phyloP scores from a whole-genome alignment of 2,113 vertebrate genomes.

The Sphyrna mokarran region DNA sequence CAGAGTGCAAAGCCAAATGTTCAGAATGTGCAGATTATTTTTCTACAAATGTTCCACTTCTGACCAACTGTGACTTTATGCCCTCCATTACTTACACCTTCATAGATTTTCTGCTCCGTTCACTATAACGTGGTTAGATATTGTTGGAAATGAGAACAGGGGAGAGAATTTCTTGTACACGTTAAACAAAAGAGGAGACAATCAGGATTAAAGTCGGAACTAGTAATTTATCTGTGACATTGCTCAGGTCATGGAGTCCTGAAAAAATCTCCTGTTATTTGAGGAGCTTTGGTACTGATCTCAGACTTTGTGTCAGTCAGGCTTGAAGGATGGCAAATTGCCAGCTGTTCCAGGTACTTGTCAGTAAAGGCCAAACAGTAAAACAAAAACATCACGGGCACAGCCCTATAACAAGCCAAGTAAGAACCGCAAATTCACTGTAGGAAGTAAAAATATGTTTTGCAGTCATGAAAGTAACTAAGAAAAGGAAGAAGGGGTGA shows the following conservation, averaged over 20 bases:
- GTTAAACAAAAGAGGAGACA: neutral
- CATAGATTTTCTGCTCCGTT: neutral
- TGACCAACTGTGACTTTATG: neutral
- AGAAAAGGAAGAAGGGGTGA: neutral
- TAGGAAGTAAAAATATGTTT: neutral
- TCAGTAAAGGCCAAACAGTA: neutral
- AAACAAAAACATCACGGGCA: neutral
- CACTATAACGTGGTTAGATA: neutral
- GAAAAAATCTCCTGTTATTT: neutral
- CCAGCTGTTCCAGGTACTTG: neutral
- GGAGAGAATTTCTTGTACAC: neutral
- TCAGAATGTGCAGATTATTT: neutral
- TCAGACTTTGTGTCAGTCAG: neutral
- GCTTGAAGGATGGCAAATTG: neutral
- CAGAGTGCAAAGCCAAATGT: neutral
- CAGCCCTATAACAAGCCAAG: neutral
- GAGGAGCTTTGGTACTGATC: neutral
- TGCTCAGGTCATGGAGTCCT: neutral
- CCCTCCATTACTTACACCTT: neutral
- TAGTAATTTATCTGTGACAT: neutral
- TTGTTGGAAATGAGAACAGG: neutral
- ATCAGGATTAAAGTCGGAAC: neutral
- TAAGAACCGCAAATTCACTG: neutral
- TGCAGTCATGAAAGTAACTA: neutral
- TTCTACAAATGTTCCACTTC: neutral